Evolutionary conservation across 2,888 invertebrate genomes (phyloP).

Genomic region (Drosophila infuscata): DNA sequence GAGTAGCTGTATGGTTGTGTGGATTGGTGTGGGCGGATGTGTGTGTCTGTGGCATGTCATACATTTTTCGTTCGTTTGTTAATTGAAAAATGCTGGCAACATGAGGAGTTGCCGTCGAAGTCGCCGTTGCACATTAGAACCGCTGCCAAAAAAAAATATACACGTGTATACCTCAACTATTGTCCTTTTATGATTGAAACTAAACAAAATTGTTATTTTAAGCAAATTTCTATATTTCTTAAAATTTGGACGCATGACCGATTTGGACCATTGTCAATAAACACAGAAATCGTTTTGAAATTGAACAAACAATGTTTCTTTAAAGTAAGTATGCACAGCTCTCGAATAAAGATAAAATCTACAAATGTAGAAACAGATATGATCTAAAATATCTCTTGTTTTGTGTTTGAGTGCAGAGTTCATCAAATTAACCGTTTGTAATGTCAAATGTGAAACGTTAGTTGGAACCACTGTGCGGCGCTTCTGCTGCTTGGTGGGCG

Average conservation of each 20-base stretch:
- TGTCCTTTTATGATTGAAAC: background rate
- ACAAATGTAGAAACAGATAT: background rate
- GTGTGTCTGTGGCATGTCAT: slow-evolving; percentile 72
- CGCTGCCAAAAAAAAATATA: background rate
- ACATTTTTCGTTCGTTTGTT: slow-evolving; percentile 80
- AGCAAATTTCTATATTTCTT: background rate
- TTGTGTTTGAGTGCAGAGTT: background rate
- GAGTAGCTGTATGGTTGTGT: slow-evolving; percentile 24
- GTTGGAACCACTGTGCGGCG: slow-evolving; percentile 20
- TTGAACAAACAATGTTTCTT: background rate
- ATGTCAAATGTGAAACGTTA: background rate
- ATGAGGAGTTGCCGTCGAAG: slow-evolving; percentile 40
- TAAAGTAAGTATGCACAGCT: background rate
- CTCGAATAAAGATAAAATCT: background rate
- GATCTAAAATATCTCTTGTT: background rate
- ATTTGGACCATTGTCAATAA: background rate
- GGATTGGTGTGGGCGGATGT: slow-evolving; percentile 23
- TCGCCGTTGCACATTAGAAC: slow-evolving; percentile 29
- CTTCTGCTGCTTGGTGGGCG: slow-evolving; percentile 26
- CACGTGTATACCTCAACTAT: background rate
- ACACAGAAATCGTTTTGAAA: background rate
- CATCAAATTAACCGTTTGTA: background rate
- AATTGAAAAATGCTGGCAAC: slow-evolving; percentile 78
- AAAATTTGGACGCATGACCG: background rate
- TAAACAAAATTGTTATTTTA: background rate